Conservation (phyloP, 2,113 vertebrate genomes). For the Pterophyllum scalare region DNA sequence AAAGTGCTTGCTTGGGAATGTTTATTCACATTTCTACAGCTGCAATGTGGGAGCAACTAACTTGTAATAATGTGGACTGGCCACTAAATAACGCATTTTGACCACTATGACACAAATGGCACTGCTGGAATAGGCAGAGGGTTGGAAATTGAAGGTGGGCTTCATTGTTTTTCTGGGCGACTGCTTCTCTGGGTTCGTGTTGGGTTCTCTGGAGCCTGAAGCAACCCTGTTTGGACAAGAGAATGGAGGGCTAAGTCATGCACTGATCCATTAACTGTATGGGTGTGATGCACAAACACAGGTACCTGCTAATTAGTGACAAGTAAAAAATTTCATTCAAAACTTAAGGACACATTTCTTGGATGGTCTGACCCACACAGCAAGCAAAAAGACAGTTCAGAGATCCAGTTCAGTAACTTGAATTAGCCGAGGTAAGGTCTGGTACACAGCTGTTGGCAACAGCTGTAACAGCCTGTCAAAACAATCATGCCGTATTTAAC, state of each 20-base stretch:
- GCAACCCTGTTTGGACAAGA: background rate
- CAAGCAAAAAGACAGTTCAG: too few relatives aligned
- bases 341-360: too few relatives aligned
- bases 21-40: background rate
- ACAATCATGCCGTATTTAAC: background rate
- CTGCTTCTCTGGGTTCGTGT: rapidly evolving
- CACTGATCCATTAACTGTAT: background rate
- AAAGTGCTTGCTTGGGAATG: background rate
- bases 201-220: background rate
- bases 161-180: background rate
- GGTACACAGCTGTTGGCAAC: too few relatives aligned
- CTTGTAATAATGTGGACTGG: background rate
- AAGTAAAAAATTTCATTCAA: background rate
- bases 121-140: background rate
- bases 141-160: rapidly evolving
- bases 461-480: too few relatives aligned
- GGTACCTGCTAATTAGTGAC: background rate
- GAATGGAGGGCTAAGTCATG: rapidly evolving
- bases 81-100: background rate
- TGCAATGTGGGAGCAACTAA: background rate
- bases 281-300: background rate
- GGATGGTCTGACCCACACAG: too few relatives aligned
- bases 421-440: too few relatives aligned
- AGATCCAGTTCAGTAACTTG: too few relatives aligned
- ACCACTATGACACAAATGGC: background rate